Conservation (phyloP, 2,797 vertebrate genomes). For the Falco concolor region DNA sequence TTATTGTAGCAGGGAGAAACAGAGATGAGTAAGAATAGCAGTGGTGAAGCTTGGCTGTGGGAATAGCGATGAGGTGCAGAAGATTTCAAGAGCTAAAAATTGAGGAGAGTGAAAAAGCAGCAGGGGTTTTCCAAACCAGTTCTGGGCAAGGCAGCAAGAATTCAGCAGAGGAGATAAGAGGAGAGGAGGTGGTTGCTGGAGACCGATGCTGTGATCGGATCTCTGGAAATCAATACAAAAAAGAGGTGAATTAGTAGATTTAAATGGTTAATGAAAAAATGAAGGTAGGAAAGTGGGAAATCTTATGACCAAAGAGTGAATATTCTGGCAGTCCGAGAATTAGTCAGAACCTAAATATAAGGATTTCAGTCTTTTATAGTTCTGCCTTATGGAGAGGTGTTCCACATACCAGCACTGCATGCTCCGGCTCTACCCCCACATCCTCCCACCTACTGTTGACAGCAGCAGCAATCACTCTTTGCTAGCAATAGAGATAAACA, state of each 20-base stretch:
- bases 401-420: not conserved
- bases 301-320: not conserved
- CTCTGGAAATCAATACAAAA: not conserved
- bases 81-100: not conserved
- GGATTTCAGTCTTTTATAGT: conserved; percentile 8
- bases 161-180: not conserved
- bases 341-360: conserved; percentile 50
- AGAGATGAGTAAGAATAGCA: not conserved
- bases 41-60: not conserved
- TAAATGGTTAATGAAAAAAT: not conserved
- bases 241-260: not conserved
- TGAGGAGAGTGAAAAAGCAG: not conserved
- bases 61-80: not conserved
- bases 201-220: not conserved
- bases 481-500: not conserved
- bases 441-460: conserved; percentile 34
- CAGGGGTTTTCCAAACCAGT: not conserved
- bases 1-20: not conserved
- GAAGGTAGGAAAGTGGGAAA: not conserved
- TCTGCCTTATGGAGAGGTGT: not conserved
- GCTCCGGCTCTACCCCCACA: not conserved
- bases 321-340: conserved; percentile 23
- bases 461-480: conserved; percentile 28
- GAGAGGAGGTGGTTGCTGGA: not conserved
- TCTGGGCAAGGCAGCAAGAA: not conserved